A percentile compares a stretch with the other conserved stretches of the same genome.
Conservation (phyloP, 2,113 vertebrate genomes). For the Tyto alba region DNA sequence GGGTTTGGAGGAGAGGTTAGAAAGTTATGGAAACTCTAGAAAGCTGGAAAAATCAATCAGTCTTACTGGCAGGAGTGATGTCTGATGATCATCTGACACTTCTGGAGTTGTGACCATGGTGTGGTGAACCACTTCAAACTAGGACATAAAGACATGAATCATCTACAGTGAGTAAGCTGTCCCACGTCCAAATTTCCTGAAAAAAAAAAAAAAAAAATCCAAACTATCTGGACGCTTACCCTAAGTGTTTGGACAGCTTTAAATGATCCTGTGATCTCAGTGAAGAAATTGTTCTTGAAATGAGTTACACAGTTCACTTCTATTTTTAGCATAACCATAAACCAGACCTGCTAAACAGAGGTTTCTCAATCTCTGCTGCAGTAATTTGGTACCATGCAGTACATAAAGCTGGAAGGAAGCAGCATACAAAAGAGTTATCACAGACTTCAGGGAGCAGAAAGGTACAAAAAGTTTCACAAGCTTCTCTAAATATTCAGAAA, state of each 20-base stretch:
- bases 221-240: constrained; percentile 23
- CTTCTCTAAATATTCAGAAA: not conserved
- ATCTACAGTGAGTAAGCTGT: constrained; percentile 30
- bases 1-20: not conserved
- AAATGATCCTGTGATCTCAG: constrained; percentile 50
- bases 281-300: constrained; percentile 57
- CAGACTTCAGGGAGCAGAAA: constrained; percentile 7
- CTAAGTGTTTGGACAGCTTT: constrained; percentile 49
- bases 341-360: constrained; percentile 42
- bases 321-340: constrained; percentile 62
- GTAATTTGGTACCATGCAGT: not conserved
- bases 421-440: not conserved
- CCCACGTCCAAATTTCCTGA: constrained; percentile 29
- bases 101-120: not conserved
- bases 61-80: not conserved
- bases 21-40: constrained; percentile 5
- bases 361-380: constrained; percentile 41
- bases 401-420: not conserved
- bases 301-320: constrained; percentile 35
- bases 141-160: constrained; percentile 41
- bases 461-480: constrained; percentile 1
- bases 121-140: constrained; percentile 34
- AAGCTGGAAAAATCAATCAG: not conserved
- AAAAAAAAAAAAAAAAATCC: not conserved
- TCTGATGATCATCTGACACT: constrained; percentile 24